phyloP scores from a whole-genome alignment of 1,140 invertebrate genomes.

The Lepidotrigona ventralis region DNA sequence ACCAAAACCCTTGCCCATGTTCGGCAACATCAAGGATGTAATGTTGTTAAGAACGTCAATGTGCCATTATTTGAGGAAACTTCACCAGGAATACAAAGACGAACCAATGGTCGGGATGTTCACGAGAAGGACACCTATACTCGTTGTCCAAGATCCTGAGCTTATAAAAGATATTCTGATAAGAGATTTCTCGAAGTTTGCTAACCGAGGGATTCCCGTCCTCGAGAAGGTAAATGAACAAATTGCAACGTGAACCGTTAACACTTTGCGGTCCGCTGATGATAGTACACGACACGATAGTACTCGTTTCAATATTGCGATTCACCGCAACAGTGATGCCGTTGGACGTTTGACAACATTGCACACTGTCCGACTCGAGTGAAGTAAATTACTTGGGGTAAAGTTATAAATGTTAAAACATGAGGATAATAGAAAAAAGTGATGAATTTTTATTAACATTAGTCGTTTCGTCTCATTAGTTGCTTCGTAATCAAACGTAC shows the following conservation, averaged over 20 bases:
- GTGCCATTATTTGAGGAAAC: conserved; percentile 30
- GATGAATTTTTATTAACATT: too few relatives aligned
- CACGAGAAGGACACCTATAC: conserved; percentile 67
- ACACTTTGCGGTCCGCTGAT: too few relatives aligned
- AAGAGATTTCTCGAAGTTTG: conserved; percentile 79
- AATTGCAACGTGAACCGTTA: not conserved
- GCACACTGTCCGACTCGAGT: too few relatives aligned
- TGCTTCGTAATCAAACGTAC: too few relatives aligned
- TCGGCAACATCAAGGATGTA: conserved; percentile 71
- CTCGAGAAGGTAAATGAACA: conserved; percentile 59
- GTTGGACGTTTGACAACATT: too few relatives aligned
- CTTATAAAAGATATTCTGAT: conserved; percentile 78
- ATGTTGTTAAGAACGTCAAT: conserved; percentile 49
- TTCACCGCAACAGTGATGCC: too few relatives aligned
- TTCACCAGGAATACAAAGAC: conserved; percentile 67
- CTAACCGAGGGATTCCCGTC: conserved; percentile 70
- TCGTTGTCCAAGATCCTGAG: conserved; percentile 77
- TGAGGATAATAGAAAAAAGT: too few relatives aligned
- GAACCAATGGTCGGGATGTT: conserved; percentile 78
- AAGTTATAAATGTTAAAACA: too few relatives aligned
- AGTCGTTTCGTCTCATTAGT: too few relatives aligned
- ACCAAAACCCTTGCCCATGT: conserved; percentile 63
- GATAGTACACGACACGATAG: too few relatives aligned
- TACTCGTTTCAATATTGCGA: too few relatives aligned
- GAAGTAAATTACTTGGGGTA: too few relatives aligned